phyloP scores from a whole-genome alignment of 2,113 vertebrate species.

The Chloropsis cyanopogon region DNA sequence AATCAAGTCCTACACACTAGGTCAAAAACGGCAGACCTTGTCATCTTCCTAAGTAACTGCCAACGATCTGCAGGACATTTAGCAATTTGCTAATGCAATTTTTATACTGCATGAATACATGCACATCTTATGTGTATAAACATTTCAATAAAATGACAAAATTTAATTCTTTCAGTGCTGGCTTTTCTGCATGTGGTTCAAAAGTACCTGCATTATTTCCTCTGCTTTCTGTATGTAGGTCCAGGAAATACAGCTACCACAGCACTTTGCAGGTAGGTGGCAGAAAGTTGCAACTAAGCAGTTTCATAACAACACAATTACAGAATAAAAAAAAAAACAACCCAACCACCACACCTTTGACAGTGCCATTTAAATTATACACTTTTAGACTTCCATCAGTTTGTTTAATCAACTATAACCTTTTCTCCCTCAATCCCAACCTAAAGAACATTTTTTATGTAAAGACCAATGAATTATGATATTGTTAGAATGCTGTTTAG shows the following conservation, averaged over 20 bases:
- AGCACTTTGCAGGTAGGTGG: background rate
- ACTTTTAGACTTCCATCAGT: background rate
- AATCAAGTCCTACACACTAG: background rate
- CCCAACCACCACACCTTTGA: background rate
- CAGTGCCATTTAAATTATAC: background rate
- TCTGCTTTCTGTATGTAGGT: rapidly evolving
- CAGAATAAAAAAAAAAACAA: background rate
- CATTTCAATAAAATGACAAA: background rate
- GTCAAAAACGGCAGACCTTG: background rate
- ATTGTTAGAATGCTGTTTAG: background rate
- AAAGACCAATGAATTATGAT: background rate
- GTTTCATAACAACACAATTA: background rate
- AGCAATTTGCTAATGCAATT: background rate
- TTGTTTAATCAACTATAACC: background rate
- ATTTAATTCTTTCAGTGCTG: background rate
- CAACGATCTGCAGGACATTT: background rate
- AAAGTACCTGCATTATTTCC: background rate
- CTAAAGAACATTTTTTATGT: background rate
- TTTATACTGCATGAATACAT: background rate
- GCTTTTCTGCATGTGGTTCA: background rate
- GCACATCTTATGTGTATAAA: background rate
- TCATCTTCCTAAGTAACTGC: background rate
- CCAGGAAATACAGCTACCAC: background rate
- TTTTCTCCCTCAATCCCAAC: background rate
- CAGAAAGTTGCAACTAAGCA: background rate